Conservation (phyloP, 2,113 vertebrate genomes). For the Anarhynchus alexandrinus region DNA sequence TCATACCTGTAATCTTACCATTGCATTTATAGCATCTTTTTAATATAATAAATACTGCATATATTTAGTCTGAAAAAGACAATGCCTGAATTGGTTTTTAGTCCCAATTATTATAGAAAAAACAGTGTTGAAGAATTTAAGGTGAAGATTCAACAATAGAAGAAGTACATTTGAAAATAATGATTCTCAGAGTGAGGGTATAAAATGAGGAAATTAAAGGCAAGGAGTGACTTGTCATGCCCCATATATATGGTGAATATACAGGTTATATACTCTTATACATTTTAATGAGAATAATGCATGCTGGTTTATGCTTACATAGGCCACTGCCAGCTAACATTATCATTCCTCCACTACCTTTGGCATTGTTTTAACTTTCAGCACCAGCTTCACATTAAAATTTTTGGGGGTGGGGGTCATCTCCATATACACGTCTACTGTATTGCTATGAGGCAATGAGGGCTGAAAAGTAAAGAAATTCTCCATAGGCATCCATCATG, state of each 20-base stretch:
- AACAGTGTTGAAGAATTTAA: background rate
- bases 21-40: background rate
- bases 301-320: background rate
- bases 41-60: background rate
- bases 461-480: background rate
- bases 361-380: background rate
- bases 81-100: background rate
- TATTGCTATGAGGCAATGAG: background rate
- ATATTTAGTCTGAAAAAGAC: background rate
- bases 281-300: background rate
- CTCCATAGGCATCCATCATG: background rate
- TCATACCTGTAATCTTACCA: background rate
- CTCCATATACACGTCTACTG: background rate
- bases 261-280: background rate
- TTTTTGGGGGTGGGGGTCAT: background rate
- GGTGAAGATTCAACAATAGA: background rate
- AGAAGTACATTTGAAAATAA: background rate
- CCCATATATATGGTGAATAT: background rate
- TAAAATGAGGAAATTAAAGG: background rate
- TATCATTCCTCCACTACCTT: background rate
- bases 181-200: background rate
- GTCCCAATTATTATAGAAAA: background rate
- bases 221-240: background rate
- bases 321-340: background rate
- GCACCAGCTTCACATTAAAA: background rate